Percentiles rank a stretch among this genome's conserved stretches.
phyloP scores from a whole-genome alignment of 2,797 vertebrate species.

The Ctenochaetus hawaiiensis region DNA sequence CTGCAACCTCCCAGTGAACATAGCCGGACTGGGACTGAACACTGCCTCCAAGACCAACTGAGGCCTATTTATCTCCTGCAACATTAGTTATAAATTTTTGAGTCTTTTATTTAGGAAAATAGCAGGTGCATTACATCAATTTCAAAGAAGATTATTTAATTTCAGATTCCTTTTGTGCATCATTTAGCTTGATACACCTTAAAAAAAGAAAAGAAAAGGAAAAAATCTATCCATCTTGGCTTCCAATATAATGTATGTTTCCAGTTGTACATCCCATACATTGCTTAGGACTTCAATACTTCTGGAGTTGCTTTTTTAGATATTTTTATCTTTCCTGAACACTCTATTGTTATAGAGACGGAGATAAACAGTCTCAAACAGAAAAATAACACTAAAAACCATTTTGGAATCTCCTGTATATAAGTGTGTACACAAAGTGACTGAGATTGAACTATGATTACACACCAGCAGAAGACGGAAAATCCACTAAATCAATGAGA shows the following conservation, averaged over 20 bases:
- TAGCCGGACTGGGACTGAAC: not conserved
- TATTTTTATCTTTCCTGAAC: slow-evolving; percentile 12
- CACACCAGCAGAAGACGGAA: slow-evolving; percentile 57
- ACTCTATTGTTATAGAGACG: not conserved
- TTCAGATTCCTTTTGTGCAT: too few relatives aligned
- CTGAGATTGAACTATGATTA: slow-evolving; percentile 39
- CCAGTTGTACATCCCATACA: not conserved
- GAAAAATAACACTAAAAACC: slow-evolving; percentile 19
- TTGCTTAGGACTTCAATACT: not conserved
- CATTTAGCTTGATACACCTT: too few relatives aligned
- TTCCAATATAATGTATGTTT: not conserved
- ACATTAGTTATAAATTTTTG: too few relatives aligned
- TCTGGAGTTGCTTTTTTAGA: not conserved
- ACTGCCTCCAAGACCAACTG: not conserved
- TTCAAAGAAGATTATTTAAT: too few relatives aligned
- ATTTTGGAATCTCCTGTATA: slow-evolving; percentile 32
- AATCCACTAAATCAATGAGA: slow-evolving; percentile 64
- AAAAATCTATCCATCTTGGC: not conserved
- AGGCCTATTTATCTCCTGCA: too few relatives aligned
- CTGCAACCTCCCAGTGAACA: not conserved
- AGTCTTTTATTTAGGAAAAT: too few relatives aligned
- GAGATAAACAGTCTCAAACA: slow-evolving; percentile 11
- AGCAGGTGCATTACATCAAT: too few relatives aligned
- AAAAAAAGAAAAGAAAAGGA: too few relatives aligned
- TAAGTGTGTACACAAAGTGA: slow-evolving; percentile 38